Evolutionary conservation across 2,888 invertebrate genomes (phyloP).

Genomic region (Philaethria dido): DNA sequence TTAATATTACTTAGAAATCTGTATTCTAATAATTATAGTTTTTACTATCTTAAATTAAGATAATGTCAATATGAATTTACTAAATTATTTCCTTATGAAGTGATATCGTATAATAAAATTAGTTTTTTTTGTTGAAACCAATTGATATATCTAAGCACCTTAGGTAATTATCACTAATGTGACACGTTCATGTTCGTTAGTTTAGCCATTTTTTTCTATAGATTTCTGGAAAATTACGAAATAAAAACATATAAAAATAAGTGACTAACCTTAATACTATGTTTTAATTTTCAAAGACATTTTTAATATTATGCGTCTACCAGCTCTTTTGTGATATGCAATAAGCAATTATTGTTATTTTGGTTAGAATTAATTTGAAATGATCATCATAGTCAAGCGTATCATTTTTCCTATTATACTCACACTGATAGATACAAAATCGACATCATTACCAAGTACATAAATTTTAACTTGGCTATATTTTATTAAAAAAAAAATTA

Average conservation of each 20-base stretch:
- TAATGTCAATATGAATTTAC: slow-evolving; percentile 5
- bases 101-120: slow-evolving; percentile 2
- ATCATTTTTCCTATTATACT: too few relatives aligned
- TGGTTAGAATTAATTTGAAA: too few relatives aligned
- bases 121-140: slow-evolving; percentile 10
- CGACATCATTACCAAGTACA: too few relatives aligned
- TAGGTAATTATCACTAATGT: slow-evolving; percentile 10
- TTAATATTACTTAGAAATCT: slow-evolving; percentile 15
- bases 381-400: too few relatives aligned
- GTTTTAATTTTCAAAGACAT: background rate
- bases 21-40: slow-evolving; percentile 10
- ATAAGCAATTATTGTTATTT: too few relatives aligned
- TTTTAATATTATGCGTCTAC: too few relatives aligned
- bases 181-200: slow-evolving; percentile 1
- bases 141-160: slow-evolving; percentile 4
- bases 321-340: too few relatives aligned
- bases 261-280: background rate
- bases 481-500: too few relatives aligned
- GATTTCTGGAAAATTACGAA: background rate
- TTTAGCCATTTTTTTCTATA: background rate
- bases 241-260: background rate
- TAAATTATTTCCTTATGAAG: slow-evolving; percentile 11
- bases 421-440: too few relatives aligned
- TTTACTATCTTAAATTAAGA: slow-evolving; percentile 18
- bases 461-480: too few relatives aligned